These are phyloP conservation scores for Coregonus ussuriensis DNA, from an alignment of 2,797 vertebrate species.

Conservation along the genomic window DNA sequence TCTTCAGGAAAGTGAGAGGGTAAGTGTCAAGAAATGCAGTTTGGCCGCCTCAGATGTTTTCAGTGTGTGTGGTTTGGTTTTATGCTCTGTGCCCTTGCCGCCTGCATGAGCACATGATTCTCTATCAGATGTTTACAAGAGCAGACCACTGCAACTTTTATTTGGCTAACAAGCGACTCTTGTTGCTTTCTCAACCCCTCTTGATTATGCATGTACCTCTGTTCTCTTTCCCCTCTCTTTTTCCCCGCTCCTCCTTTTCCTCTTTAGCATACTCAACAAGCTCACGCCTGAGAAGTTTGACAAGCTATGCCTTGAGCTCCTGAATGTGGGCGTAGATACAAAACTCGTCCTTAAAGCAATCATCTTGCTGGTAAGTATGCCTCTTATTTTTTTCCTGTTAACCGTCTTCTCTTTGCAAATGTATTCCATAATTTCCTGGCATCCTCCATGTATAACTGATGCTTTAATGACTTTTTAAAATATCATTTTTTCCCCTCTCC, in stretches of 20 bases:
- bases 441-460: constrained; percentile 30
- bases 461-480: background rate
- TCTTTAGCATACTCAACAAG: constrained; percentile 98
- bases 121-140: constrained; percentile 41
- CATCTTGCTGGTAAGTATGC: constrained; percentile 95
- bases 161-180: background rate
- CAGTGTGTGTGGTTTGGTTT: background rate
- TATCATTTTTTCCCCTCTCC: background rate
- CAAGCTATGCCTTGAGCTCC: constrained; percentile 99
- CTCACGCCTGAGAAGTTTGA: constrained; percentile 99
- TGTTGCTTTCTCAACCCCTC: background rate
- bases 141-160: background rate
- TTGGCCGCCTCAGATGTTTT: background rate
- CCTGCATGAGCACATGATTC: background rate
- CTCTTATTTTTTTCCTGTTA: background rate
- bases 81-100: constrained; percentile 8
- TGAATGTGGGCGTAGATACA: constrained; percentile 99
- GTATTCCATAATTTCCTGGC: constrained; percentile 24
- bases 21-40: constrained; percentile 61
- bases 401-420: constrained; percentile 20
- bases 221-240: background rate
- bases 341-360: constrained; percentile 99
- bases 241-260: background rate
- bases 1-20: constrained; percentile 99
- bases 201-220: background rate